Base-by-base conservation (phyloP, 2,113 vertebrate species). In the Channa argus region DNA sequence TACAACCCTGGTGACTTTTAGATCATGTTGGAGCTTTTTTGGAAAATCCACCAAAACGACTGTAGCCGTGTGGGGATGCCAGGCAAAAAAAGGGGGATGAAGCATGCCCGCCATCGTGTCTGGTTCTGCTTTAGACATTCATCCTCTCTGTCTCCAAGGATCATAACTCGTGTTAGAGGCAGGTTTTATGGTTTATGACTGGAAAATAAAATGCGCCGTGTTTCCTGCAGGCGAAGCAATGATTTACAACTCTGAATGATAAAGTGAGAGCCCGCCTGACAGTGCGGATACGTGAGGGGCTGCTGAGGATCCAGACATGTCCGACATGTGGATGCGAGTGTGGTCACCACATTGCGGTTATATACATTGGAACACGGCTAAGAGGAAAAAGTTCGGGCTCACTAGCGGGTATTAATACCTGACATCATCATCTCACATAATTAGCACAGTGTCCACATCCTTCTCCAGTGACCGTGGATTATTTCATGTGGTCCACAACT, bases 111-210 rank as follows among this genome's bases (percentile, higher is more conserved):
- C 83, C 88, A 65, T 83, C 76, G 37, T 71, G 86, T 92, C 92
- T 93, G 91, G 71, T 93, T 86, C 88, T 90, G 88, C 85, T 91
- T 92, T 86, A 89, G 80, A 73, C 87, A 82, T 86, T 74, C 77
- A 72, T 82, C 80, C 62, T 74, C 85, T 71, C 79, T 13, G 85
- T 90, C 91, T 92, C 91, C 86, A 86, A 88, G 89, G 89, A 90
- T 90, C 92, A 84, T 87, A 85, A 89, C 79, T 88, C 76, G 70
- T 90, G 91, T 92, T 91, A 87, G 90, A 91, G 85, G 91, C 92
- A 84, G 84, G 88, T 93, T 94, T 90, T 91, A 93, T 90, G 91
- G 83, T 93, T 92, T 92, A 91, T 88, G 91, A 88, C 89, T 93
- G 90, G 91, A 94, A 94, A 94, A 92, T 92, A 91, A 92, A 94